Evolutionary conservation across 2,797 vertebrate genomes (phyloP).

Genomic region (Sebastiscus tertius): DNA sequence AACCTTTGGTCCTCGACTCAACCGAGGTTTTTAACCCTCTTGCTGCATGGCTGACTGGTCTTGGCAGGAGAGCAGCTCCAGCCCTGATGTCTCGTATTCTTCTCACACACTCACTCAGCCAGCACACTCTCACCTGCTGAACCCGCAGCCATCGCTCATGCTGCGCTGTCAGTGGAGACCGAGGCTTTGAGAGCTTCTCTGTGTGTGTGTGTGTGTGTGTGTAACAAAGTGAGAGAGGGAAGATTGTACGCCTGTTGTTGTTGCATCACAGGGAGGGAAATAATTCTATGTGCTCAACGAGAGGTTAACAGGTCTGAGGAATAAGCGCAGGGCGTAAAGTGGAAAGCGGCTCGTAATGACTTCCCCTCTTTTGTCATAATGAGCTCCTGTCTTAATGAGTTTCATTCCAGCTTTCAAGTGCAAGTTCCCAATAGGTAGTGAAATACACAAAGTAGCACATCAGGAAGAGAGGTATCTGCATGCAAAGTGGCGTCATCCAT

Average conservation of each 20-base stretch:
- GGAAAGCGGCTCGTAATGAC: slow-evolving; percentile 68
- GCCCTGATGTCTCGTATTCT: slow-evolving; percentile 67
- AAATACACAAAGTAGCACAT: neutral
- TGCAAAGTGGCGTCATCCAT: neutral
- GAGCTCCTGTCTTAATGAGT: slow-evolving; percentile 69
- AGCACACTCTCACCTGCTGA: slow-evolving; percentile 80
- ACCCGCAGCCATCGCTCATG: slow-evolving; percentile 78
- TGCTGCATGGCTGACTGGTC: slow-evolving; percentile 57
- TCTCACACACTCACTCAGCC: slow-evolving; percentile 71
- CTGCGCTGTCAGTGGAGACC: slow-evolving; percentile 68
- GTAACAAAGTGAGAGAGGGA: neutral
- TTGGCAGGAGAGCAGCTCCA: slow-evolving; percentile 68
- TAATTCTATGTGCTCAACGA: slow-evolving; percentile 50
- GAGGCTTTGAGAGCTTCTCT: slow-evolving; percentile 51
- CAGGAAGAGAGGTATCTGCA: neutral
- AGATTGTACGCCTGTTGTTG: slow-evolving; percentile 25
- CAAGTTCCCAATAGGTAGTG: neutral
- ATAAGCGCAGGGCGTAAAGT: slow-evolving; percentile 59
- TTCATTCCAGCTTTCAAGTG: slow-evolving; percentile 39
- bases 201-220: slow-evolving; percentile 24
- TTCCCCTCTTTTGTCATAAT: slow-evolving; percentile 65
- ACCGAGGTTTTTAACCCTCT: slow-evolving; percentile 33
- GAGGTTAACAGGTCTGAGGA: slow-evolving; percentile 74
- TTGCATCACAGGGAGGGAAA: slow-evolving; percentile 69
- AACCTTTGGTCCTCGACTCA: too few relatives aligned